Base-by-base conservation (phyloP, 2,797 vertebrate species). In the Liasis olivaceus region DNA sequence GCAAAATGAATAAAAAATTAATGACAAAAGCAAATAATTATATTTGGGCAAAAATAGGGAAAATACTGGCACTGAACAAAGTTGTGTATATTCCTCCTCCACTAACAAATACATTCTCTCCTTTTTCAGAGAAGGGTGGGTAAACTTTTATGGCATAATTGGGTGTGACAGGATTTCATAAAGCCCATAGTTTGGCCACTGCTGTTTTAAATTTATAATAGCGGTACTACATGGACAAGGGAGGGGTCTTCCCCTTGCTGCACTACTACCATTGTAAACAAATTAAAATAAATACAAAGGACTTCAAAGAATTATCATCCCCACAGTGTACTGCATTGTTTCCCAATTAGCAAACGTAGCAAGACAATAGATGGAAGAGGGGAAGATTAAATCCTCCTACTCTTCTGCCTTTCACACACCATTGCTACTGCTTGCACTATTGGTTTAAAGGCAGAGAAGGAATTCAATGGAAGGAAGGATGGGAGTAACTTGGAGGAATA, bases 1-100 rank as follows among this genome's bases (percentile, higher is more conserved):
- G 86, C 54, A 88, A 88, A 84, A 91, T 36, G 31, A 91, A 88
- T 88, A 20, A 90, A 63, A 87, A 59, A 36, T 12, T 86, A 42
- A 47, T 58, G 12, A 86, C 9, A 85, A 86, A 86, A 0, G 20
- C 22, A 28, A 31, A 90, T 26, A 88, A 56, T 36, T 85, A 24
- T 86, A 28, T 56, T 85, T 60, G 9, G 20, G 20, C 36, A 81
- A 81, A 81, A 81, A 31, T 66, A 66, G n/a, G 6, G 28, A 58
- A 85, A 86, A 58, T 31, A 17, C 26, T n/a, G 56, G 20, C 2
- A 28, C 8, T 86, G 8, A 28, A 85, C 47, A 85, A 54, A 58
- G 85, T 31, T 86, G 28, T 15, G 28, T 31, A n/a, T 86, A 86
- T 31, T 26, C 28, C 15, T 85, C 12, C 6, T n/a, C 26, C 2